Evolutionary conservation across 2,113 vertebrate genomes (phyloP).

Genomic region (Entomyzon cyanotis): DNA sequence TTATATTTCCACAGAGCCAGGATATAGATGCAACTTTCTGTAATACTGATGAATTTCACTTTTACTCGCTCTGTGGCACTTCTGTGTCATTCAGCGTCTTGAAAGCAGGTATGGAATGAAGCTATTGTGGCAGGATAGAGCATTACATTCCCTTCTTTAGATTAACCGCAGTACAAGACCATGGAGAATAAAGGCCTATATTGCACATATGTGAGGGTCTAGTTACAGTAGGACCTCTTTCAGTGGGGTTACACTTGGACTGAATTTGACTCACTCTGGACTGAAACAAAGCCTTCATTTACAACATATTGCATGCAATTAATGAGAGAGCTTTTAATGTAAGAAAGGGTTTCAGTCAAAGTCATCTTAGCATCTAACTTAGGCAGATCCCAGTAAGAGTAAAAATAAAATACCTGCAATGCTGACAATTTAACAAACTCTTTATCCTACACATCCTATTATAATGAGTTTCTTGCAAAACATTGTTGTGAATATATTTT

Average conservation of each 20-base stretch:
- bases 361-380: background rate
- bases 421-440: background rate
- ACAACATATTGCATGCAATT: background rate
- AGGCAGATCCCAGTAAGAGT: background rate
- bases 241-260: background rate
- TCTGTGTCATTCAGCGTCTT: background rate
- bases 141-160: background rate
- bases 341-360: background rate
- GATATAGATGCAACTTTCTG: background rate
- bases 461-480: background rate
- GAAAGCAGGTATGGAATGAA: conserved; percentile 10
- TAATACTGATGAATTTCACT: background rate
- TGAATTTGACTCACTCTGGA: background rate
- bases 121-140: background rate
- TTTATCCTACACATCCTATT: background rate
- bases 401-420: background rate
- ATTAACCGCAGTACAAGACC: background rate
- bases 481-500: background rate
- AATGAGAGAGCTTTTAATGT: background rate
- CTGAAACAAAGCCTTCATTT: background rate
- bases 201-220: background rate
- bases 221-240: background rate
- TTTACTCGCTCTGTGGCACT: background rate
- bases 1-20: background rate
- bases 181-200: background rate